These are phyloP conservation scores for Erebia aethiops DNA, from an alignment of 2,888 invertebrate species.

Conservation along the genomic window DNA sequence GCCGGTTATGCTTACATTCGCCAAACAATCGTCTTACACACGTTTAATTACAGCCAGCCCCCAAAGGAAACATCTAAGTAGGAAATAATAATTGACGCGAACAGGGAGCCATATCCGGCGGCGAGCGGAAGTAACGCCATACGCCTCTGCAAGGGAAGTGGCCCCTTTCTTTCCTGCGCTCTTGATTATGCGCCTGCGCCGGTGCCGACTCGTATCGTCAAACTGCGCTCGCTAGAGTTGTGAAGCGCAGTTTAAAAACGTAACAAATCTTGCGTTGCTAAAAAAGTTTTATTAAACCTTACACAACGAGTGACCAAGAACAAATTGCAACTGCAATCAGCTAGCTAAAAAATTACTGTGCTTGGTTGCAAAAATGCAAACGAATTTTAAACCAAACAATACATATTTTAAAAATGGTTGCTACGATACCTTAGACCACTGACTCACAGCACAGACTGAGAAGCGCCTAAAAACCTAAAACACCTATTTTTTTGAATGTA, in stretches of 20 bases:
- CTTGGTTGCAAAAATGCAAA: too few species aligned
- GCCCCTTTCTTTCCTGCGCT: conserved; percentile 74
- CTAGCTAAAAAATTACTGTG: too few species aligned
- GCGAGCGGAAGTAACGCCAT: conserved; percentile 72
- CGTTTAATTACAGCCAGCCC: conserved; percentile 46
- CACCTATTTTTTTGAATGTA: too few species aligned
- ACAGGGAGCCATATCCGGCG: conserved; percentile 75
- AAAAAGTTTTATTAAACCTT: too few species aligned
- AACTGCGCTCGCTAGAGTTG: neutral
- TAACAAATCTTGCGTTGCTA: neutral
- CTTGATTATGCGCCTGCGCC: conserved; percentile 46
- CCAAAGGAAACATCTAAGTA: conserved; percentile 70
- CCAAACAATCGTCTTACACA: conserved; percentile 32
- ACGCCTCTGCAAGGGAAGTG: conserved; percentile 72
- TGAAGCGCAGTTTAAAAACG: neutral
- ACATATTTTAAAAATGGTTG: too few species aligned
- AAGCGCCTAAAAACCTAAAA: too few species aligned
- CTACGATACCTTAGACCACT: too few species aligned
- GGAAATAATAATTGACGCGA: conserved; percentile 77
- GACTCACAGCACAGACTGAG: too few species aligned
- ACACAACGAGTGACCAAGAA: too few species aligned
- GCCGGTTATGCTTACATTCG: conserved; percentile 2
- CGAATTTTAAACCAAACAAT: too few species aligned
- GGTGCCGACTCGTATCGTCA: neutral
- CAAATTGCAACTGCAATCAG: too few species aligned